These are phyloP conservation scores for Xiphophorus couchianus DNA, from an alignment of 2,113 vertebrate species.

Conservation along the genomic window DNA sequence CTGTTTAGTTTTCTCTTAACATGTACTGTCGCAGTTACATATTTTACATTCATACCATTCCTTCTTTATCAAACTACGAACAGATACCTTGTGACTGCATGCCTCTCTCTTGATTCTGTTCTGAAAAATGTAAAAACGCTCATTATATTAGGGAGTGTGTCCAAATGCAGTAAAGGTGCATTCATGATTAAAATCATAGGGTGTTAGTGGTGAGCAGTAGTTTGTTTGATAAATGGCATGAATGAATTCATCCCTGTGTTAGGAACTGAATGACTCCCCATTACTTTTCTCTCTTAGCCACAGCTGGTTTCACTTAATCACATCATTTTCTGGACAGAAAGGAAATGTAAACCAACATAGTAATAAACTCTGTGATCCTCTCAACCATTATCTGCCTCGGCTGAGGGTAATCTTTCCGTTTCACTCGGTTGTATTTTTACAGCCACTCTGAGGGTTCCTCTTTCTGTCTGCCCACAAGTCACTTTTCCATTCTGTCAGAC, in stretches of 20 bases:
- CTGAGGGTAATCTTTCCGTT: slow-evolving; percentile 46
- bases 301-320: slow-evolving; percentile 29
- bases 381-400: slow-evolving; percentile 14
- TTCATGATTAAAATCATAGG: not conserved
- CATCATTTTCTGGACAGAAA: slow-evolving; percentile 24
- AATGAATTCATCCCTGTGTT: slow-evolving; percentile 4
- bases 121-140: not conserved
- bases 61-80: slow-evolving; percentile 68
- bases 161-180: not conserved
- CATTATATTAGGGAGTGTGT: not conserved
- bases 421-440: slow-evolving; percentile 67
- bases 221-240: not conserved
- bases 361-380: slow-evolving; percentile 43
- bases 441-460: slow-evolving; percentile 66
- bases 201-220: slow-evolving; percentile 3
- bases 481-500: slow-evolving; percentile 79
- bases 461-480: slow-evolving; percentile 70
- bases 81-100: slow-evolving; percentile 52
- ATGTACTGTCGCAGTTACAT: slow-evolving; percentile 55
- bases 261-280: not conserved
- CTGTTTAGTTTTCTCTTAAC: slow-evolving; percentile 19
- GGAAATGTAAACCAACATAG: slow-evolving; percentile 21
- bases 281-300: not conserved
- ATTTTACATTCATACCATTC: slow-evolving; percentile 81
- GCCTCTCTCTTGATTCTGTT: slow-evolving; percentile 1